Base-by-base conservation (phyloP, 2,797 vertebrate genomes). In the Aphelocoma californica region DNA sequence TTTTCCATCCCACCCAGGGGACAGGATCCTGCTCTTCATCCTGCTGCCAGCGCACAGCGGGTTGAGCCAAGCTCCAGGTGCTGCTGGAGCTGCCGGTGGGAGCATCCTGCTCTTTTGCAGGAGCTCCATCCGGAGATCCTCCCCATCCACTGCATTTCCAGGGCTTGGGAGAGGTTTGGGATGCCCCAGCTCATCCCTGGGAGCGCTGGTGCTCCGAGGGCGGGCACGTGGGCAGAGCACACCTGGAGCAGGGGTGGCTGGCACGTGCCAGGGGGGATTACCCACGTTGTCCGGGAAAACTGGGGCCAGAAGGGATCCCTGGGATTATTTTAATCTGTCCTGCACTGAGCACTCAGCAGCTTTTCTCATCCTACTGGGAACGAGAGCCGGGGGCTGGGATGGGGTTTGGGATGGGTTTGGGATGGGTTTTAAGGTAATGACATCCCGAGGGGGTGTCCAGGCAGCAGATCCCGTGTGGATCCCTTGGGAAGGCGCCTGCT, bases 71-170 rank as follows among this genome's bases (percentile, higher is more conserved):
- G 32, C 80, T 29, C 38, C 64, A 29, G 40, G 1, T 20, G 44
- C 87, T 28, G 53, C 6, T 17, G 15, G 75, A 67, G 29, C 13
- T 6, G 8, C 58, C 10, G 38, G 18, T 8, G 51, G 74, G 40
- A 48, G 25, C 67, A 31, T 21, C 78, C 45, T 3, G 10, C 71
- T 29, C 36, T 54, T 34, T 5, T 7, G 50, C 15, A 12, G 38
- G 32, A 64, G 57, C 32, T 88, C 2, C 10, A 19, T 12, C 32
- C 9, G 0, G 14, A 26, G 34, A n/a, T 44, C 28, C 15, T 70
- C 20, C 64, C 4, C 11, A 0, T 0, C 3, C 48, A 0, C 6
- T 2, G 67, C 17, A 20, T 26, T 15, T 14, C 58, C 42, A 20
- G 64, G 34, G 36, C 60, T 40, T 28, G n/a, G 81, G 20, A 36